These are phyloP conservation scores for Cettia cetti DNA, from an alignment of 2,113 vertebrate species.

Conservation along the genomic window DNA sequence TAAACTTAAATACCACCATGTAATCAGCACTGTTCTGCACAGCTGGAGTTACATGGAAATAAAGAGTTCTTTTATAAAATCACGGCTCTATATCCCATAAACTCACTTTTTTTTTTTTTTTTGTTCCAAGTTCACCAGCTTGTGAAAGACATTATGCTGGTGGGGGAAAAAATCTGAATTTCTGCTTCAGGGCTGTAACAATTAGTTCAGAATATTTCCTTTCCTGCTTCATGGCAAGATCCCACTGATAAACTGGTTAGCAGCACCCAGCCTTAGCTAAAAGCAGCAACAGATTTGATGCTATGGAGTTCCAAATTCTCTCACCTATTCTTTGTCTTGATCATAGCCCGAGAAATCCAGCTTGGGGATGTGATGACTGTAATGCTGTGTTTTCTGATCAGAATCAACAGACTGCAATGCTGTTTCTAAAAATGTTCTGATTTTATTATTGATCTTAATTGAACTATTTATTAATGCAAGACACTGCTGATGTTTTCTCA, in stretches of 20 bases:
- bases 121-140: neutral
- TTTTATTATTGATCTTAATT: neutral
- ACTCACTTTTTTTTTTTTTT: neutral
- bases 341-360: neutral
- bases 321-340: neutral
- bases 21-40: constrained; percentile 26
- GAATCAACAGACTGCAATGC: neutral
- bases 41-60: neutral
- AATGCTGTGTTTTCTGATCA: neutral
- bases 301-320: neutral
- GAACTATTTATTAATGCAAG: neutral
- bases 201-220: neutral
- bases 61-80: constrained; percentile 23
- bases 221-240: neutral
- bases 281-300: neutral
- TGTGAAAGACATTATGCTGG: neutral
- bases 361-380: neutral
- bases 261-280: neutral
- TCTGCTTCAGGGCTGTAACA: neutral
- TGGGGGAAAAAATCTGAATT: neutral
- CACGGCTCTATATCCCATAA: neutral
- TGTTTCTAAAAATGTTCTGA: neutral
- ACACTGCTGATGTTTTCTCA: neutral
- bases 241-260: neutral
- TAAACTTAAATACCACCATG: constrained; percentile 31